phyloP scores from a whole-genome alignment of 2,113 vertebrate species.

The Serinus canaria region DNA sequence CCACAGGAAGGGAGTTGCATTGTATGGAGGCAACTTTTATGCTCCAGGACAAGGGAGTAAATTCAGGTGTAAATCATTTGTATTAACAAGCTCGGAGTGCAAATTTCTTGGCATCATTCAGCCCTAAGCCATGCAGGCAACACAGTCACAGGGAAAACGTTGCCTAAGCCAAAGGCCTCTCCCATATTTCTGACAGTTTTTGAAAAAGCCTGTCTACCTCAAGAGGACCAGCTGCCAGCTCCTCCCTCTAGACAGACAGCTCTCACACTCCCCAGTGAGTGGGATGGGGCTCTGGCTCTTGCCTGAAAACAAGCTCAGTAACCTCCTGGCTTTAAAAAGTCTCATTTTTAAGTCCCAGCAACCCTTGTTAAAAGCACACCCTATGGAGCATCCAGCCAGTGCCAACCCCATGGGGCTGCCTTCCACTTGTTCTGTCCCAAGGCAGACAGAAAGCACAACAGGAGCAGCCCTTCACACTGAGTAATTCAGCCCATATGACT shows the following conservation, averaged over 20 bases:
- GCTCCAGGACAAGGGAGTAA: constrained; percentile 23
- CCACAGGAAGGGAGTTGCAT: neutral
- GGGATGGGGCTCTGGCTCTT: neutral
- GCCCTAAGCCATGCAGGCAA: neutral
- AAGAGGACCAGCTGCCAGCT: neutral
- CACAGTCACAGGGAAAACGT: neutral
- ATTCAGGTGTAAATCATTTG: constrained; percentile 43
- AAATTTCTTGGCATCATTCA: neutral
- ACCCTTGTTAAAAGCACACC: fast-evolving
- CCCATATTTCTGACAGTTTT: neutral
- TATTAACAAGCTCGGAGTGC: neutral
- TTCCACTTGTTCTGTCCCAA: neutral
- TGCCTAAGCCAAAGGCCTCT: constrained; percentile 13
- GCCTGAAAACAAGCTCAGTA: neutral
- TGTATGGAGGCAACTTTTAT: neutral
- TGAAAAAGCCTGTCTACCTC: neutral
- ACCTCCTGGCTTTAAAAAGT: neutral
- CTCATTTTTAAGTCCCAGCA: neutral
- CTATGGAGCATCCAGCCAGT: neutral
- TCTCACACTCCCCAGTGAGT: neutral
- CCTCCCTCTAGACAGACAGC: neutral
- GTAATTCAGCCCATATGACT: neutral
- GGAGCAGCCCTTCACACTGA: fast-evolving
- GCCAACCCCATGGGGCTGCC: neutral
- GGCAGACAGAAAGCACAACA: neutral